These are phyloP conservation scores for Dipodomys merriami DNA, from an alignment of 2,113 vertebrate species.

Conservation along the genomic window DNA sequence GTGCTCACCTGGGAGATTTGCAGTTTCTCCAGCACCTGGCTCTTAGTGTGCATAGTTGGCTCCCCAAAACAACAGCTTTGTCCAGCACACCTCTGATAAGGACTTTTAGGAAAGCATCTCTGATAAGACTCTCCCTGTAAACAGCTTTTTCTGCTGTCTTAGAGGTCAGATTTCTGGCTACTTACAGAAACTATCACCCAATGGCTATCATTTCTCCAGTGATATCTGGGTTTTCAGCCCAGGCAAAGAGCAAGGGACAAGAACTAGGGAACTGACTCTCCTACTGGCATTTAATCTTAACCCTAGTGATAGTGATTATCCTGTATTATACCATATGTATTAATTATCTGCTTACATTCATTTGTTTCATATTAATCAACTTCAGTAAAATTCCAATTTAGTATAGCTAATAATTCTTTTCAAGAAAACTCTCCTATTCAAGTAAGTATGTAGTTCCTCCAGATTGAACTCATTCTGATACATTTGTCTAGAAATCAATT, in stretches of 20 bases:
- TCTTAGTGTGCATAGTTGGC: rapidly evolving
- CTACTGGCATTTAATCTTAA: not conserved
- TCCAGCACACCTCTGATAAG: not conserved
- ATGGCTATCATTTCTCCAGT: not conserved
- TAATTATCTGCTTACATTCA: not conserved
- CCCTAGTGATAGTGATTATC: not conserved
- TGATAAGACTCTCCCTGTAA: not conserved
- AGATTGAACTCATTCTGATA: not conserved
- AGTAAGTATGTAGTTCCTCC: not conserved
- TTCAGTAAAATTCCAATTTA: not conserved
- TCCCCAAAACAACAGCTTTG: not conserved
- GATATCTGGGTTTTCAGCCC: not conserved
- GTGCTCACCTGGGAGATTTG: not conserved
- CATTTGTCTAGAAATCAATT: not conserved
- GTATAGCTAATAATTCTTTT: not conserved
- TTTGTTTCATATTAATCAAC: not conserved
- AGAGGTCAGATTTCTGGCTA: not conserved
- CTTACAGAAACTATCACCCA: not conserved
- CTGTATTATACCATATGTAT: not conserved
- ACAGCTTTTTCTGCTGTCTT: not conserved
- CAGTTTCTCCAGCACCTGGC: not conserved
- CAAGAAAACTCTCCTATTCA: not conserved
- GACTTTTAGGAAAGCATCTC: not conserved
- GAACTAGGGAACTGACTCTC: not conserved
- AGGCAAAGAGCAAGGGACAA: not conserved